These are phyloP conservation scores for Tupiocoris notatus DNA, from an alignment of 2,888 invertebrate species.

Conservation along the genomic window DNA sequence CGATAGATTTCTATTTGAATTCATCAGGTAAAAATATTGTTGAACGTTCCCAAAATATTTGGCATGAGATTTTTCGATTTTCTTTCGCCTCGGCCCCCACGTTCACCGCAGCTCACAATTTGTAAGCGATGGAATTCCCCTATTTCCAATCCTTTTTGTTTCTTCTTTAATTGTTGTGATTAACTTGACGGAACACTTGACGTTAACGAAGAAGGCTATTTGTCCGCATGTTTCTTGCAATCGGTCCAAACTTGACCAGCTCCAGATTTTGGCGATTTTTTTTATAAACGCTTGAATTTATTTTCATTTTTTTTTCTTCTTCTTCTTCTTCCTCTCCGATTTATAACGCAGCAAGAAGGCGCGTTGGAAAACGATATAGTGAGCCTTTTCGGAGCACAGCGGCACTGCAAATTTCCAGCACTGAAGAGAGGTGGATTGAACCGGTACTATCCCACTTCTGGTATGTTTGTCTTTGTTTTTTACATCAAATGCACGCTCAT, in stretches of 20 bases:
- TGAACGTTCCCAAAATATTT: not conserved
- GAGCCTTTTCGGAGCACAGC: constrained; percentile 56
- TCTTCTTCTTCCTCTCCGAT: constrained; percentile 48
- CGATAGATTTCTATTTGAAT: constrained; percentile 80
- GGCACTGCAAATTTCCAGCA: constrained; percentile 72
- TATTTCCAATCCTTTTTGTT: not conserved
- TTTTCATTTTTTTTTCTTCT: constrained; percentile 45
- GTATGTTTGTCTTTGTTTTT: constrained; percentile 37
- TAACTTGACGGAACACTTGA: not conserved
- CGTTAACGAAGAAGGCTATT: not conserved
- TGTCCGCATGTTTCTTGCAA: constrained; percentile 49
- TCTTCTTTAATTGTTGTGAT: not conserved
- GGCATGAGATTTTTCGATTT: not conserved
- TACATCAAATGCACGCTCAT: not conserved
- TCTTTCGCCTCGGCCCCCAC: not conserved
- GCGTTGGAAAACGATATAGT: constrained; percentile 49
- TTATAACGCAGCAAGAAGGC: constrained; percentile 46
- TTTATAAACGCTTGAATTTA: constrained; percentile 10
- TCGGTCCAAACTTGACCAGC: not conserved
- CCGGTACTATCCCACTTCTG: constrained; percentile 64
- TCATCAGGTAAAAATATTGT: constrained; percentile 67
- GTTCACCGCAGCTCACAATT: not conserved
- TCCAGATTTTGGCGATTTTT: no score
- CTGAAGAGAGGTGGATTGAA: constrained; percentile 75
- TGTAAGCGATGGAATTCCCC: not conserved